These are phyloP conservation scores for Macrobrachium rosenbergii DNA, from an alignment of 1,140 invertebrate genomes.

Conservation along the genomic window DNA sequence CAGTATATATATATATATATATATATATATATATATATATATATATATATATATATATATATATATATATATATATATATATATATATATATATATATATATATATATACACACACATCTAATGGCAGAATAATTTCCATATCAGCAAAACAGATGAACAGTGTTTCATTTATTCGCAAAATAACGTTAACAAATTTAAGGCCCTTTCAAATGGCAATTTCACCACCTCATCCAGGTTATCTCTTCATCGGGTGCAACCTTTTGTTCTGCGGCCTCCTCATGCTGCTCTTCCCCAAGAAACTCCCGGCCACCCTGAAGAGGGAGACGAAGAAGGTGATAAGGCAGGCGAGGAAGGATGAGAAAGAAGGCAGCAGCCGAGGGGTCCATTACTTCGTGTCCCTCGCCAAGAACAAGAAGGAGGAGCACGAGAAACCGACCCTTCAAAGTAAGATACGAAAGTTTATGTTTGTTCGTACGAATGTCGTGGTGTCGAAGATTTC, in stretches of 20 bases:
- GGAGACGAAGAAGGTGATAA: slow-evolving; percentile 29
- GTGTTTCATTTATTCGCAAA: too few species aligned
- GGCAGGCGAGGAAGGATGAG: slow-evolving; percentile 33
- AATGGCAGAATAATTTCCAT: too few species aligned
- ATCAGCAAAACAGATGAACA: too few species aligned
- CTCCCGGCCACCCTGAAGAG: slow-evolving; percentile 45
- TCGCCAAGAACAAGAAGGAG: slow-evolving; percentile 25
- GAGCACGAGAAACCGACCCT: slow-evolving; percentile 6
- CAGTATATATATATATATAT: too few species aligned
- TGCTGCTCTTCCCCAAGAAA: slow-evolving; percentile 47
- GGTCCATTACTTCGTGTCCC: slow-evolving; percentile 2
- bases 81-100: too few species aligned
- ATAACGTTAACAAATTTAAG: too few species aligned
- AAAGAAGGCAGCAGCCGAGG: slow-evolving; percentile 4
- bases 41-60: too few species aligned
- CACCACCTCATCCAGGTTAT: slow-evolving; percentile 8
- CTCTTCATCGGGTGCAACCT: slow-evolving; percentile 30
- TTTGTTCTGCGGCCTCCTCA: background rate
- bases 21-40: too few species aligned
- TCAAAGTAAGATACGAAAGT: slow-evolving; percentile 13
- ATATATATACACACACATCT: too few species aligned
- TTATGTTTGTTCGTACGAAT: background rate
- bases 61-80: too few species aligned
- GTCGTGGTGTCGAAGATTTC: background rate
- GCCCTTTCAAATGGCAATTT: background rate